Conservation (phyloP, 1,140 invertebrate genomes). For the Pseudomyrmex cubaensis region DNA sequence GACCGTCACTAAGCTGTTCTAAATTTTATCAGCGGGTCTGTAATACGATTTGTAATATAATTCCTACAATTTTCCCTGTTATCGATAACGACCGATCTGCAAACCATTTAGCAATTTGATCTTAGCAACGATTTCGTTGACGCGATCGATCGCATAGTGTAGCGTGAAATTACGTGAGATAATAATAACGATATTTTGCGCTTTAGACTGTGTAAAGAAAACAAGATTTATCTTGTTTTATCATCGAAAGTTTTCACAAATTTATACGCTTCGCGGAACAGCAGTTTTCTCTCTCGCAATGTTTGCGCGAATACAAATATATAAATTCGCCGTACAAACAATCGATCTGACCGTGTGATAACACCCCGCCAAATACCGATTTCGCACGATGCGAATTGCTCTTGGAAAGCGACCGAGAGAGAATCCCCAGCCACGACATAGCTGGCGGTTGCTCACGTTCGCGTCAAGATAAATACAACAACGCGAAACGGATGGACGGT, state of each 20-base stretch:
- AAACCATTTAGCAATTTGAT: not conserved
- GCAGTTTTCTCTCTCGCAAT: no score
- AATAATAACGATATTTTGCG: not conserved
- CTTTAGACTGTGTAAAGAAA: no score
- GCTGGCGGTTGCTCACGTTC: conserved; percentile 53
- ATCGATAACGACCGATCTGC: conserved; percentile 6
- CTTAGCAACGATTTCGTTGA: conserved; percentile 33
- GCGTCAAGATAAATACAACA: conserved; percentile 13
- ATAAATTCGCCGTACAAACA: no score
- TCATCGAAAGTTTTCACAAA: no score
- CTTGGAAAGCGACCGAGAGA: not conserved
- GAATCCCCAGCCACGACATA: conserved; percentile 37
- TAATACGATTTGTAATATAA: not conserved
- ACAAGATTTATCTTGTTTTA: no score
- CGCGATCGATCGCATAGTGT: not conserved
- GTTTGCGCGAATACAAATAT: no score
- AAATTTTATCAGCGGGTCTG: conserved; percentile 19
- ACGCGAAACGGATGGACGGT: conserved; percentile 1
- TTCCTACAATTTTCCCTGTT: conserved; percentile 5
- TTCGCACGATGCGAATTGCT: conserved; percentile 19
- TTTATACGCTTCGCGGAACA: no score
- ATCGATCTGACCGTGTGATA: no score
- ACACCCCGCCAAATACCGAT: no score
- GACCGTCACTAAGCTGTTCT: not conserved
- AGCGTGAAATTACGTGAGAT: conserved; percentile 10